Conservation (phyloP, 2,888 invertebrate species). For the Athrips mouffetella region DNA sequence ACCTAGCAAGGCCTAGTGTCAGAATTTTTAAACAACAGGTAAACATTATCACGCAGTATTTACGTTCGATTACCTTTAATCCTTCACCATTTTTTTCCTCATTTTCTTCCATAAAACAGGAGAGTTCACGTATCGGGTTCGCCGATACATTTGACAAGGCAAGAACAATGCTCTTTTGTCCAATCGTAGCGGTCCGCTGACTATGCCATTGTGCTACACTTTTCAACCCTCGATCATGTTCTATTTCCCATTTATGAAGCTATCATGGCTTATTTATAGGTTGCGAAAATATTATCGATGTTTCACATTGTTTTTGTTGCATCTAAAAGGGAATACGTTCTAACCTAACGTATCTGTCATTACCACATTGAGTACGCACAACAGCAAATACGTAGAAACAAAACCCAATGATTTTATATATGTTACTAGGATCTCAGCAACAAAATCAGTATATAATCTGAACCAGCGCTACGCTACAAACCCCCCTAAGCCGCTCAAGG, state of each 20-base stretch:
- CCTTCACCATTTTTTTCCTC: slow-evolving; percentile 2
- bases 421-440: too few relatives aligned
- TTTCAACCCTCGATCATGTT: slow-evolving; percentile 60
- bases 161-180: slow-evolving; percentile 72
- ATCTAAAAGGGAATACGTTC: too few relatives aligned
- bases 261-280: not conserved
- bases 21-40: too few relatives aligned
- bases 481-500: too few relatives aligned
- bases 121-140: slow-evolving; percentile 58
- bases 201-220: slow-evolving; percentile 38
- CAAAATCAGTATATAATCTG: too few relatives aligned
- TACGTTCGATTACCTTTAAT: not conserved
- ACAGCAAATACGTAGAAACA: too few relatives aligned
- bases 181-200: slow-evolving; percentile 58
- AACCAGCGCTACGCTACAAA: too few relatives aligned
- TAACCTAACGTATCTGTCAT: not conserved
- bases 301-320: not conserved
- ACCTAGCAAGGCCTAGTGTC: too few relatives aligned
- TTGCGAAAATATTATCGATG: not conserved
- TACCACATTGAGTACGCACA: too few relatives aligned
- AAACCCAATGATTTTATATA: too few relatives aligned
- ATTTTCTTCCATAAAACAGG: slow-evolving; percentile 39
- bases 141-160: slow-evolving; percentile 67
- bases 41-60: not conserved
- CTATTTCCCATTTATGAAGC: slow-evolving; percentile 59